Percentiles rank a stretch among this genome's conserved stretches.
Conservation (phyloP, 1,140 invertebrate genomes). For the Planococcus citri region DNA sequence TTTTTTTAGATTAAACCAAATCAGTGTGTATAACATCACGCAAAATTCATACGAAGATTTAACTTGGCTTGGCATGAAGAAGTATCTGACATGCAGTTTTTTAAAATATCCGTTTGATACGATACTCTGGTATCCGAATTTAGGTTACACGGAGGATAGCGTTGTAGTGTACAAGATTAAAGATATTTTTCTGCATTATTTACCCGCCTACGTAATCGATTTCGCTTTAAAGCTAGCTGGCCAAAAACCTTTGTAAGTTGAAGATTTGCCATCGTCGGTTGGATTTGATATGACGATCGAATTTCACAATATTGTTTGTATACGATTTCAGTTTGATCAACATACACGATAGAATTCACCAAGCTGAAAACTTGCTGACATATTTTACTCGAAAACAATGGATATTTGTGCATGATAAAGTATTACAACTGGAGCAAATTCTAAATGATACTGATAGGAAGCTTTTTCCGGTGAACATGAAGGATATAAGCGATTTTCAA, state of each 20-base stretch:
- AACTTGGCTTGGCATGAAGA: slow-evolving; percentile 65
- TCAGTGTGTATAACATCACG: slow-evolving; percentile 63
- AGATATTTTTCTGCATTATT: slow-evolving; percentile 65
- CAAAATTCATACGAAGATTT: slow-evolving; percentile 48
- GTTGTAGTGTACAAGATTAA: slow-evolving; percentile 58
- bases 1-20: slow-evolving; percentile 43
- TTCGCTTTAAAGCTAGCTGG: slow-evolving; percentile 60
- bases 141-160: slow-evolving; percentile 55
- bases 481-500: slow-evolving; percentile 39
- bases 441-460: slow-evolving; percentile 51
- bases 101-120: slow-evolving; percentile 64
- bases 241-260: slow-evolving; percentile 69
- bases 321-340: slow-evolving; percentile 64
- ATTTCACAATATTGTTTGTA: too few species aligned
- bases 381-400: slow-evolving; percentile 86
- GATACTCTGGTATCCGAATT: slow-evolving; percentile 69
- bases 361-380: slow-evolving; percentile 62
- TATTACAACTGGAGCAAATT: slow-evolving; percentile 46
- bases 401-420: slow-evolving; percentile 61
- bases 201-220: slow-evolving; percentile 78
- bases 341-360: slow-evolving; percentile 54
- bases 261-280: too few species aligned
- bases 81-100: too few species aligned
- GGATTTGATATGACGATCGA: background rate
- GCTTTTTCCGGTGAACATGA: slow-evolving; percentile 53